phyloP scores from a whole-genome alignment of 2,888 invertebrate species.

The Meta bourneti region DNA sequence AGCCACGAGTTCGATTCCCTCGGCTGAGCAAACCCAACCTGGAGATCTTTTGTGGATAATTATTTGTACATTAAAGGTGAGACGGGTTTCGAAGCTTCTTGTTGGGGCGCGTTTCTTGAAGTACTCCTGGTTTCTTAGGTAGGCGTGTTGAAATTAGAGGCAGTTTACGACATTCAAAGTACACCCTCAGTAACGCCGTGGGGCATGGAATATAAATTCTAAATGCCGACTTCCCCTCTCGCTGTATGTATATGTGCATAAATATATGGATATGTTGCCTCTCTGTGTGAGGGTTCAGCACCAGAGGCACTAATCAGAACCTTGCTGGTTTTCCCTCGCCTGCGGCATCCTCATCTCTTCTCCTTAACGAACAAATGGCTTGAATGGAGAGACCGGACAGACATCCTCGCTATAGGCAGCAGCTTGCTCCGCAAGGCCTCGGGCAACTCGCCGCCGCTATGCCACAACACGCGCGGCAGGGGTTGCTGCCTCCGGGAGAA shows the following conservation, averaged over 20 bases:
- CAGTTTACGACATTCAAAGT: not conserved
- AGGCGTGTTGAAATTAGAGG: too few relatives aligned
- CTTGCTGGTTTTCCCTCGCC: constrained; percentile 66
- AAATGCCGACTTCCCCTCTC: not conserved
- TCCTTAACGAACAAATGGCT: constrained; percentile 73
- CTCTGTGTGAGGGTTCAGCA: constrained; percentile 39
- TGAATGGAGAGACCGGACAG: constrained; percentile 63
- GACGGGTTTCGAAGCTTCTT: too few relatives aligned
- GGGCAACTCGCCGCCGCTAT: constrained; percentile 55
- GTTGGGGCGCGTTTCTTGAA: too few relatives aligned
- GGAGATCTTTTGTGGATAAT: too few relatives aligned
- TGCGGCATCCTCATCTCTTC: constrained; percentile 54
- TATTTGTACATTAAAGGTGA: too few relatives aligned
- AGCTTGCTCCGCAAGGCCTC: constrained; percentile 52
- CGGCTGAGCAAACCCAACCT: too few relatives aligned
- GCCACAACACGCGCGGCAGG: constrained; percentile 64
- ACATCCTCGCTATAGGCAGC: constrained; percentile 66
- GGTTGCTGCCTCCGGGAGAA: constrained; percentile 44
- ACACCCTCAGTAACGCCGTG: not conserved
- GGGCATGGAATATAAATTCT: not conserved
- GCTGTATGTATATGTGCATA: constrained; percentile 15
- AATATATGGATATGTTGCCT: constrained; percentile 29
- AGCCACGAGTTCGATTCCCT: too few relatives aligned
- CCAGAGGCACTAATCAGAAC: constrained; percentile 71
- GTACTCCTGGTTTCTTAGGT: too few relatives aligned